Conservation (phyloP, 1,140 invertebrate genomes). For the Cepaea nemoralis region DNA sequence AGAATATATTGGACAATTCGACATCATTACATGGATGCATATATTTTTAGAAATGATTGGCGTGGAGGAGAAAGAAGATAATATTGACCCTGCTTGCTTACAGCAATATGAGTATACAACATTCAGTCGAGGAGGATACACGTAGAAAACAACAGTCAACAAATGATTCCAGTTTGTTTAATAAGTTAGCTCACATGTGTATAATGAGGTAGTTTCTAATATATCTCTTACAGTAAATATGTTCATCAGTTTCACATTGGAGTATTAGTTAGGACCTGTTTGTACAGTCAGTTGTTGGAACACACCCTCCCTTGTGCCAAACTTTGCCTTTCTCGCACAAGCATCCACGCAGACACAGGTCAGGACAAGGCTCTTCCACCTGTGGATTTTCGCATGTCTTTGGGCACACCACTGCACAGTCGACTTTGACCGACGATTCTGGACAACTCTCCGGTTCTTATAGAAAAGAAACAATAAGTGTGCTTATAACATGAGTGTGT, state of each 20-base stretch:
- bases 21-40: too few relatives aligned
- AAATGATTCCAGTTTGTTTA: too few relatives aligned
- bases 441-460: too few relatives aligned
- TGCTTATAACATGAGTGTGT: too few relatives aligned
- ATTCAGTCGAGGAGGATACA: too few relatives aligned
- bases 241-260: neutral
- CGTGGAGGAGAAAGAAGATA: too few relatives aligned
- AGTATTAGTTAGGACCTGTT: neutral
- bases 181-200: neutral
- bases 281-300: neutral
- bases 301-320: neutral
- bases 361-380: neutral
- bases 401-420: slow-evolving; percentile 11
- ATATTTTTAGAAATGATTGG: too few relatives aligned
- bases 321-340: neutral
- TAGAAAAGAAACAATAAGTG: too few relatives aligned
- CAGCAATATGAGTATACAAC: too few relatives aligned
- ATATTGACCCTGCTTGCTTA: too few relatives aligned
- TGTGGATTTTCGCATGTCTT: neutral
- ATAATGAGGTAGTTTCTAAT: neutral
- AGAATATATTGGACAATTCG: too few relatives aligned
- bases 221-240: neutral
- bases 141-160: too few relatives aligned
- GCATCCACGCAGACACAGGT: neutral
- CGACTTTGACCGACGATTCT: neutral